Evolutionary conservation across 1,140 invertebrate genomes (phyloP).

Genomic region (Diuraphis noxia): DNA sequence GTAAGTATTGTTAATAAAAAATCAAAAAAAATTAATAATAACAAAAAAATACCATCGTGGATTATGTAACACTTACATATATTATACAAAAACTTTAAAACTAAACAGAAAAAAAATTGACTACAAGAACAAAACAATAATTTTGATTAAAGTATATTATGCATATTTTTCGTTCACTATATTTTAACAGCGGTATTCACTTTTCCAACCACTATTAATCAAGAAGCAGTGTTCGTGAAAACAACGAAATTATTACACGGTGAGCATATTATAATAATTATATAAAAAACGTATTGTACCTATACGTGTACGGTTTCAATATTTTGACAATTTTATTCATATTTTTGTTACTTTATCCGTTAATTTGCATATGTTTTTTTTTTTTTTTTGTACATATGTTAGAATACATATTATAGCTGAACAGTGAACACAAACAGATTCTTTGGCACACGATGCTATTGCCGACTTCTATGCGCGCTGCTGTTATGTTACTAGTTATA

Average conservation of each 20-base stretch:
- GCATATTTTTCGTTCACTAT: neutral
- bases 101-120: too few species aligned
- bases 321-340: conserved; percentile 41
- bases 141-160: too few species aligned
- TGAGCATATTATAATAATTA: neutral
- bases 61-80: too few species aligned
- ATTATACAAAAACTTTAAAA: too few species aligned
- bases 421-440: conserved; percentile 19
- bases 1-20: too few species aligned
- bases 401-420: conserved; percentile 1
- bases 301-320: conserved; percentile 31
- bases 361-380: conserved; percentile 29
- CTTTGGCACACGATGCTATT: conserved; percentile 11
- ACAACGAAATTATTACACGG: neutral
- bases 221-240: neutral
- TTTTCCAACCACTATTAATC: neutral
- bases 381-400: conserved; percentile 29
- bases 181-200: neutral
- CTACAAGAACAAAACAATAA: too few species aligned
- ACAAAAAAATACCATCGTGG: too few species aligned
- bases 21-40: too few species aligned
- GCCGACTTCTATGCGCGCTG: neutral
- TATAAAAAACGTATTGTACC: neutral
- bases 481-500: conserved; percentile 9
- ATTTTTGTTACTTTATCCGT: conserved; percentile 21